Evolutionary conservation across 1,140 invertebrate species (phyloP).

Genomic region (Bradysia coprophila): DNA sequence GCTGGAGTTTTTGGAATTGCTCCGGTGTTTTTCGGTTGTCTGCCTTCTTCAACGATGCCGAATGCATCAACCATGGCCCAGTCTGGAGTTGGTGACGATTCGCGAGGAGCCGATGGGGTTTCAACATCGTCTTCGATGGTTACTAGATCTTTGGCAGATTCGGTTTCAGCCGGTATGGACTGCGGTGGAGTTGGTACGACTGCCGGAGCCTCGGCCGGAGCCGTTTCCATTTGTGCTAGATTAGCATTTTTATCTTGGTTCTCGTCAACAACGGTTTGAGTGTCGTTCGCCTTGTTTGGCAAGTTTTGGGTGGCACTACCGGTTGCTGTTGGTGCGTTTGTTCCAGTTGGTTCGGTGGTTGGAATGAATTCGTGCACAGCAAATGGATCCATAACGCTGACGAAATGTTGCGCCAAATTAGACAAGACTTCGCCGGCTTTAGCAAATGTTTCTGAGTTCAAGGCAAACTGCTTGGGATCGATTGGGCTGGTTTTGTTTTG

Average conservation of each 20-base stretch:
- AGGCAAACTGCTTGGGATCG: too few relatives aligned
- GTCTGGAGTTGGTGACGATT: not conserved
- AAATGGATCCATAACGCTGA: not conserved
- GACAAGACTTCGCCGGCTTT: not conserved
- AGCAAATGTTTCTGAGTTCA: too few relatives aligned
- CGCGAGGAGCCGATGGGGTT: not conserved
- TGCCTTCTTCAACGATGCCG: not conserved
- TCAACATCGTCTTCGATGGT: not conserved
- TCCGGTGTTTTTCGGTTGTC: not conserved
- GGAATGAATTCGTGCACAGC: not conserved
- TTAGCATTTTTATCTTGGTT: not conserved
- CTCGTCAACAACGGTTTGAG: not conserved
- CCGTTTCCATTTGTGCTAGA: not conserved
- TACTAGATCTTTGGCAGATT: not conserved
- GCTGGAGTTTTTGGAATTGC: constrained; percentile 1
- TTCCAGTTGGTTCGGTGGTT: not conserved
- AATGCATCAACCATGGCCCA: not conserved
- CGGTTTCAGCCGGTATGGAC: not conserved
- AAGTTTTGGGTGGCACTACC: not conserved
- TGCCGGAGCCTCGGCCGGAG: not conserved
- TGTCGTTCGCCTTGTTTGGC: not conserved
- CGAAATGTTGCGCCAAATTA: constrained; percentile 1
- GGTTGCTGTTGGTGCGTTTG: not conserved
- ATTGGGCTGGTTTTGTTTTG: too few relatives aligned
- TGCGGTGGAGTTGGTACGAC: not conserved